Evolutionary conservation across 92 coral and sea anemone genomes (phyloP).

Genomic region (Pocillopora meandrina): DNA sequence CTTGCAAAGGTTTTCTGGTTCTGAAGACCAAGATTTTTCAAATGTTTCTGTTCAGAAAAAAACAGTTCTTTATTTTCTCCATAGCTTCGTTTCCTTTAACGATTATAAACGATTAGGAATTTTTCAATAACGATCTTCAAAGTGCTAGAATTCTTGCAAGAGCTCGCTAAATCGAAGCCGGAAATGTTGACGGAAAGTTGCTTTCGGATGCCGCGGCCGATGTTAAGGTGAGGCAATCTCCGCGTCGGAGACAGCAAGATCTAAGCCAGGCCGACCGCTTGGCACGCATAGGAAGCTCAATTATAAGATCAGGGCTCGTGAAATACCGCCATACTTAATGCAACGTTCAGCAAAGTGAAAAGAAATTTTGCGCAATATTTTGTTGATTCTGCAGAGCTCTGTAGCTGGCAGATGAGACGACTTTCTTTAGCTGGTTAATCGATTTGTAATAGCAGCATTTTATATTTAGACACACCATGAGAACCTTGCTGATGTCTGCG

Average conservation of each 20-base stretch:
- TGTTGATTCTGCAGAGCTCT: not conserved
- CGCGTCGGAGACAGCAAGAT: not conserved
- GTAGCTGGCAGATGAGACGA: slow-evolving; percentile 6
- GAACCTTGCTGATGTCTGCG: not conserved
- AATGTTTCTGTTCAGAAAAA: not conserved
- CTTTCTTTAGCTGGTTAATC: slow-evolving; percentile 30
- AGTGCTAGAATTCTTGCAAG: not conserved
- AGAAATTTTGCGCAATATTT: not conserved
- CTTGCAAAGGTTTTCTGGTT: too few species aligned
- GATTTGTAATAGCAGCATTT: slow-evolving; percentile 29
- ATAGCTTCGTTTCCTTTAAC: too few species aligned
- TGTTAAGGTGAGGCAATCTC: too few species aligned
- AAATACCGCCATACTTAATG: not conserved
- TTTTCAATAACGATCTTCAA: not conserved
- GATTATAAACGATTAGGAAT: not conserved
- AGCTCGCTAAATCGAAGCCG: not conserved
- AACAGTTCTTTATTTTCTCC: too few species aligned
- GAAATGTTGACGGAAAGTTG: not conserved
- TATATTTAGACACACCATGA: slow-evolving; percentile 23
- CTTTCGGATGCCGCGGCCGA: slow-evolving; percentile 19
- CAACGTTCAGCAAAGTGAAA: not conserved
- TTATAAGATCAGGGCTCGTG: not conserved
- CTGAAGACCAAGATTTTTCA: not conserved
- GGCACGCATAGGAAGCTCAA: not conserved
- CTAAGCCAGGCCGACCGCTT: slow-evolving; percentile 6